Base-by-base conservation (phyloP, 2,888 invertebrate species). In the Lacanobia wlatinum region DNA sequence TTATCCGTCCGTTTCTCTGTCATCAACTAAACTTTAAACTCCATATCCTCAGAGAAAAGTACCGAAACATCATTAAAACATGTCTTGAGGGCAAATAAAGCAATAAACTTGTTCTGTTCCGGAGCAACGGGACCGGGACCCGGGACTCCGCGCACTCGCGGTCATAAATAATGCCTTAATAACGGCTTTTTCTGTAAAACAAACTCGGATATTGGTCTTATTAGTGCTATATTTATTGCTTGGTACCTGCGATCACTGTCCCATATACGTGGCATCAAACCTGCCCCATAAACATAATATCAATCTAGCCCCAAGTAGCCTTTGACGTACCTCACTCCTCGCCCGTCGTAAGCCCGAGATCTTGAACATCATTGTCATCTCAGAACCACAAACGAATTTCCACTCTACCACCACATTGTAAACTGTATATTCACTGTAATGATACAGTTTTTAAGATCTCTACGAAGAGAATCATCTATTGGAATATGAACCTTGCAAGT, bases 381-480 rank as follows among this genome's bases (percentile, higher is more conserved):
- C 50, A 52, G n/a, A 34, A 67, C 62, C 34, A 78, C 87, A 83
- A 72, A 75, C 81, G 64, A 87, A 88, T 89, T 84, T 87, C 86
- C 86, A 89, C 87, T 89, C 87, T 87, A 87, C 76, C 74, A 76
- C 85, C 68, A 68, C 82, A 87, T 83, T 81, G 72, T 84, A 88
- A 80, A 90, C 82, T 82, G 76, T 83, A 89, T 90, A 90, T 91
- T 91, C 88, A 89, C 89, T 89, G 76, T 86, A 90, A 87, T 88
- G 83, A 88, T 83, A 79, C 76, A 83, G 76, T 81, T 84, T 78
- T 80, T 80, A 86, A 80, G 58, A 72, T 80, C 76, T 77, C 74
- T 78, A 70, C 67, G 73, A 73, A 56, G 43, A 59, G 60, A 62
- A 34, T 55, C 12, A 34, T 67, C 28, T 58, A 34, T 63, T 75